Percentiles rank a stretch among this genome's conserved stretches.
These are phyloP conservation scores for Matsumyia berberina DNA, from an alignment of 2,888 invertebrate genomes.

Conservation along the genomic window DNA sequence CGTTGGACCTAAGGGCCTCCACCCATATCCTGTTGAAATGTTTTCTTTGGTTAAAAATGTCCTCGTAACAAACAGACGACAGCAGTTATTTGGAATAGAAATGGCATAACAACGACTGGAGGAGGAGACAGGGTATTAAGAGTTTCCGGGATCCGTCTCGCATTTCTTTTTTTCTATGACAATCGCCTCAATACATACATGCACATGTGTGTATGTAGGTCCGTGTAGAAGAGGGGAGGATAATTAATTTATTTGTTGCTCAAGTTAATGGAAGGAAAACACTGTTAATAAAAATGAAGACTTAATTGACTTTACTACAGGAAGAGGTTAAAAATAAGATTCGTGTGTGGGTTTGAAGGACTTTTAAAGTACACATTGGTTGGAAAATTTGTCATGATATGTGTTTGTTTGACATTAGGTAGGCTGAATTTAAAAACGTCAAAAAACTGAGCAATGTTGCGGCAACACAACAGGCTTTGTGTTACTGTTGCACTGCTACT, in stretches of 20 bases:
- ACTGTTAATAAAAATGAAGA: neutral
- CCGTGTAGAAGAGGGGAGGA: neutral
- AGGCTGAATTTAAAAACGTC: no score
- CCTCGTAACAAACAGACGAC: slow-evolving; percentile 45
- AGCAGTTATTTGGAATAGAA: slow-evolving; percentile 12
- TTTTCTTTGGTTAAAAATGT: slow-evolving; percentile 32
- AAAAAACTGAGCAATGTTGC: no score
- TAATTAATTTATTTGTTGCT: slow-evolving; percentile 38
- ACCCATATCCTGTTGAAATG: slow-evolving; percentile 52
- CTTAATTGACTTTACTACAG: neutral
- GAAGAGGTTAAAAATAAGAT: neutral
- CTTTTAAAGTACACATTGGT: no score
- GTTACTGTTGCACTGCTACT: no score
- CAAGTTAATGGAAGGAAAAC: neutral
- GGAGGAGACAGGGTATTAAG: slow-evolving; percentile 12
- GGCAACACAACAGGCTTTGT: no score
- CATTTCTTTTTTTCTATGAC: slow-evolving; percentile 13
- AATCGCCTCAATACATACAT: neutral
- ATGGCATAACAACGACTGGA: neutral
- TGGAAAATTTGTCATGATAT: no score
- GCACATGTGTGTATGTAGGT: no score
- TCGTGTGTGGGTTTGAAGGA: neutral
- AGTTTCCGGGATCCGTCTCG: slow-evolving; percentile 44
- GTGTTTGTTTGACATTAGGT: no score
- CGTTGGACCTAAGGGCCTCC: slow-evolving; percentile 28